Conservation (phyloP, 2,888 invertebrate genomes). For the Xestia ashworthii region DNA sequence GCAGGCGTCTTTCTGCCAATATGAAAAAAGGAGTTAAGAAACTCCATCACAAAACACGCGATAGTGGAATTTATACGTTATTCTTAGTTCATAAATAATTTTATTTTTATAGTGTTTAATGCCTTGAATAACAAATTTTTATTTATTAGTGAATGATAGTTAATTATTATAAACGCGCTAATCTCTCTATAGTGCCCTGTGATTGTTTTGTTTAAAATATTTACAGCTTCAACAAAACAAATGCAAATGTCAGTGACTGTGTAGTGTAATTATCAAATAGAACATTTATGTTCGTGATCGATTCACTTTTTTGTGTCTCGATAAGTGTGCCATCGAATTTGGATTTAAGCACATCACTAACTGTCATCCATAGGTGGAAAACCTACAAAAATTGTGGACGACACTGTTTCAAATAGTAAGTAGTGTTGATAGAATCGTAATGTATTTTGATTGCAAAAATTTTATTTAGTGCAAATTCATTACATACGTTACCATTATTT, state of each 20-base stretch:
- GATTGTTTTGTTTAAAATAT: slow-evolving; percentile 88
- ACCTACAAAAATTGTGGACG: slow-evolving; percentile 87
- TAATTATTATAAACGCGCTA: slow-evolving; percentile 87
- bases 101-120: slow-evolving; percentile 89
- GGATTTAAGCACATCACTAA: slow-evolving; percentile 82
- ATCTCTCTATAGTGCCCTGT: slow-evolving; percentile 86
- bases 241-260: slow-evolving; percentile 83
- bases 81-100: slow-evolving; percentile 87
- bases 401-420: slow-evolving; percentile 90
- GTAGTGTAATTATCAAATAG: slow-evolving; percentile 78
- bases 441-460: slow-evolving; percentile 30
- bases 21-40: slow-evolving; percentile 88
- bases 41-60: slow-evolving; percentile 88
- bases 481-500: slow-evolving; percentile 25
- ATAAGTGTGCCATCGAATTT: slow-evolving; percentile 82
- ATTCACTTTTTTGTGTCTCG: slow-evolving; percentile 81
- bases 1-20: slow-evolving; percentile 90
- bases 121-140: slow-evolving; percentile 85
- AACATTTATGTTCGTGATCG: slow-evolving; percentile 81
- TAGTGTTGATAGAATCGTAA: slow-evolving; percentile 68
- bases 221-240: slow-evolving; percentile 79
- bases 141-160: slow-evolving; percentile 90
- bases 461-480: slow-evolving; percentile 13
- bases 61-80: slow-evolving; percentile 89
- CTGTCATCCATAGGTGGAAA: slow-evolving; percentile 87